Conservation (phyloP, 2,888 invertebrate genomes). For the Parthenolecanium corni region DNA sequence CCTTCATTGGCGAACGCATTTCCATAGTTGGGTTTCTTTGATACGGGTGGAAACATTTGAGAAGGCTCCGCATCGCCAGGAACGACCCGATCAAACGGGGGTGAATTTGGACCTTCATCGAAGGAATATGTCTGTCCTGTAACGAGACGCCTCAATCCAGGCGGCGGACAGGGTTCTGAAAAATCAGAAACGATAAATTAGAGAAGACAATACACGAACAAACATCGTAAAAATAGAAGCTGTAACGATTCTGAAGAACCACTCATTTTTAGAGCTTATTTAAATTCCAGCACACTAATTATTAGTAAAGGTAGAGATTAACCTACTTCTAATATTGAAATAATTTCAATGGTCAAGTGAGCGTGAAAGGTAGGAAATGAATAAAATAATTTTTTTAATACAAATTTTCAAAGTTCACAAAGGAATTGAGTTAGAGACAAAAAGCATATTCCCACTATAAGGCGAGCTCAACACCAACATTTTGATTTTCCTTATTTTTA, state of each 20-base stretch:
- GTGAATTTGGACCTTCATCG: constrained; percentile 40
- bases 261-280: background rate
- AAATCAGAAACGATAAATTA: background rate
- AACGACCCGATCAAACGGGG: constrained; percentile 45
- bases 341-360: background rate
- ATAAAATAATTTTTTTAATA: no score
- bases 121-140: constrained; percentile 36
- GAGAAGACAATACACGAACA: background rate
- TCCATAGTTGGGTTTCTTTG: background rate
- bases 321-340: background rate
- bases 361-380: no score
- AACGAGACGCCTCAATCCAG: constrained; percentile 35
- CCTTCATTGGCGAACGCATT: background rate
- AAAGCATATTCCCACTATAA: no score
- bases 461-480: no score
- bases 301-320: background rate
- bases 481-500: no score
- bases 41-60: background rate
- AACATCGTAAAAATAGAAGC: background rate
- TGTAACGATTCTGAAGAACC: background rate
- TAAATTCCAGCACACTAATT: background rate
- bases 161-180: constrained; percentile 32
- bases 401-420: no score
- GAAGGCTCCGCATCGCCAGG: constrained; percentile 40
- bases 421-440: no score